Evolutionary conservation across 1,140 invertebrate species (phyloP).

Genomic region (Cydia pomonella): DNA sequence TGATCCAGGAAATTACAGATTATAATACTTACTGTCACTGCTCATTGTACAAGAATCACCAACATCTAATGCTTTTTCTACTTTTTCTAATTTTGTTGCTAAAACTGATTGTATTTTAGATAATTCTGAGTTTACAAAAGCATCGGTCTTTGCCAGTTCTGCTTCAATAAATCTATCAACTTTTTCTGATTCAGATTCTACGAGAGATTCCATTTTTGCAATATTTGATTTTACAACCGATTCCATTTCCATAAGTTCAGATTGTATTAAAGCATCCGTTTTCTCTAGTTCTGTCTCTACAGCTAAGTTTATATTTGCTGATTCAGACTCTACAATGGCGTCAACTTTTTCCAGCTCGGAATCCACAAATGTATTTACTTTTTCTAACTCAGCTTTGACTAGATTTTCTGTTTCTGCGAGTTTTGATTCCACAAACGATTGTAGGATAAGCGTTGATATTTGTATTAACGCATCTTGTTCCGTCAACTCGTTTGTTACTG

Average conservation of each 20-base stretch:
- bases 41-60: background rate
- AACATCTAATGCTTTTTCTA: background rate
- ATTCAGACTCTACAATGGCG: background rate
- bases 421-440: slow-evolving; percentile 9
- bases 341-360: background rate
- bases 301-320: background rate
- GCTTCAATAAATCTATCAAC: background rate
- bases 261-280: background rate
- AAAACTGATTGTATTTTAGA: background rate
- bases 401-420: background rate
- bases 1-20: no score
- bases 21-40: background rate
- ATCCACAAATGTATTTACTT: background rate
- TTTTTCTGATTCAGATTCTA: background rate
- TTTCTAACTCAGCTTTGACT: background rate
- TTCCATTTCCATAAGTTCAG: background rate
- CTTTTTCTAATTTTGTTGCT: background rate
- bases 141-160: background rate
- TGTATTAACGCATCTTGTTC: background rate
- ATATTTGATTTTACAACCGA: background rate
- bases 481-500: background rate
- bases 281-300: background rate
- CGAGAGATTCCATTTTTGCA: background rate
- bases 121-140: background rate
- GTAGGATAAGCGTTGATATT: background rate